phyloP scores from a whole-genome alignment of 2,113 vertebrate genomes.

The Thunnus thynnus region DNA sequence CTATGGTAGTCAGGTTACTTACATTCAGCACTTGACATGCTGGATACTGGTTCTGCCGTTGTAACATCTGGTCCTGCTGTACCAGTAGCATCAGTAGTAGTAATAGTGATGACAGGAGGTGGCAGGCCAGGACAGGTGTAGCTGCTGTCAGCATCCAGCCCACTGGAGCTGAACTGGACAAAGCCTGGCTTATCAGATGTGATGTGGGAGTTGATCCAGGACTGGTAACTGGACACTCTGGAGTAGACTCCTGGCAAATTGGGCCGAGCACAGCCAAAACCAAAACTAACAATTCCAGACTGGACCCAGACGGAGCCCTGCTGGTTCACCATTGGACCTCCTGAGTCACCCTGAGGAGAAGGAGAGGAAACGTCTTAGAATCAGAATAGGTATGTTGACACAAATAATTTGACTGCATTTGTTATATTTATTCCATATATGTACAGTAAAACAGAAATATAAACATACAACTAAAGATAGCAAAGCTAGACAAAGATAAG shows the following conservation, averaged over 20 bases:
- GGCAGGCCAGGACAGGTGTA: slow-evolving; percentile 22
- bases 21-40: slow-evolving; percentile 2
- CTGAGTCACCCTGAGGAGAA: too few species aligned
- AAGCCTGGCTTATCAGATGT: slow-evolving; percentile 51
- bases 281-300: too few species aligned
- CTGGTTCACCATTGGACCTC: too few species aligned
- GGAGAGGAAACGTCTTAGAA: too few species aligned
- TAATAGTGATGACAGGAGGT: background rate
- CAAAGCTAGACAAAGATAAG: too few species aligned
- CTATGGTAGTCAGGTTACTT: background rate
- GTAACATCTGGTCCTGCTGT: background rate
- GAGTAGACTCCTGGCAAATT: slow-evolving; percentile 90
- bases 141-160: slow-evolving; percentile 46
- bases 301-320: too few species aligned
- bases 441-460: too few species aligned
- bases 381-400: too few species aligned
- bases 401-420: too few species aligned
- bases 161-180: slow-evolving; percentile 43
- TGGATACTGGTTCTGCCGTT: background rate
- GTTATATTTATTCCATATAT: too few species aligned
- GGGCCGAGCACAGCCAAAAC: slow-evolving; percentile 85
- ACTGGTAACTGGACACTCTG: slow-evolving; percentile 86
- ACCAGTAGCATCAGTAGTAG: too few species aligned
- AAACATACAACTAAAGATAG: too few species aligned
- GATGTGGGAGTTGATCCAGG: slow-evolving; percentile 74